Conservation (phyloP, 2,888 invertebrate species). For the Lasius platythorax region DNA sequence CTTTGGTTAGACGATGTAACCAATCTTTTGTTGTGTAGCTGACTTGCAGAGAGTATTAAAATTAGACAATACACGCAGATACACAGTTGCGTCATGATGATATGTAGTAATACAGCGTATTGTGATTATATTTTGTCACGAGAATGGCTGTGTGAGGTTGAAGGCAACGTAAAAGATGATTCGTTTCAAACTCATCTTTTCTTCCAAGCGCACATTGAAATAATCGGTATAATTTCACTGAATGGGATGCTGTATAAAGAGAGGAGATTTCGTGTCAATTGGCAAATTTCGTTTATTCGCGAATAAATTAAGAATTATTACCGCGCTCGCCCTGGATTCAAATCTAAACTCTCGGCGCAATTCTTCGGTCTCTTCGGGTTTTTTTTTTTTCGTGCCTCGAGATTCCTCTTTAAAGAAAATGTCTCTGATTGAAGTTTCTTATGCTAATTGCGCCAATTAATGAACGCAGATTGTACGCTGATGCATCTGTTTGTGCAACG, state of each 20-base stretch:
- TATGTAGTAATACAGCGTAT: neutral
- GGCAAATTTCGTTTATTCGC: neutral
- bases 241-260: neutral
- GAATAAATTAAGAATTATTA: conserved; percentile 4
- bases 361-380: neutral
- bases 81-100: conserved; percentile 16
- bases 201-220: neutral
- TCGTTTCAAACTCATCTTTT: conserved; percentile 1
- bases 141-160: neutral
- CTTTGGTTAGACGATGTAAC: neutral
- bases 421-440: neutral
- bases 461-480: neutral
- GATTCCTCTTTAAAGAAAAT: neutral
- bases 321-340: neutral
- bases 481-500: conserved; percentile 17
- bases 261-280: neutral
- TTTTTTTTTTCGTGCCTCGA: neutral
- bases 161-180: conserved; percentile 7
- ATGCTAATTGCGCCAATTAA: conserved; percentile 1
- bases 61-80: neutral
- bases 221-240: neutral
- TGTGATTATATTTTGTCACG: conserved; percentile 17
- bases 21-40: conserved; percentile 15
- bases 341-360: neutral
- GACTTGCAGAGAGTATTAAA: neutral